These are phyloP conservation scores for Pheosia gnoma DNA, from an alignment of 2,888 invertebrate genomes.

Conservation along the genomic window DNA sequence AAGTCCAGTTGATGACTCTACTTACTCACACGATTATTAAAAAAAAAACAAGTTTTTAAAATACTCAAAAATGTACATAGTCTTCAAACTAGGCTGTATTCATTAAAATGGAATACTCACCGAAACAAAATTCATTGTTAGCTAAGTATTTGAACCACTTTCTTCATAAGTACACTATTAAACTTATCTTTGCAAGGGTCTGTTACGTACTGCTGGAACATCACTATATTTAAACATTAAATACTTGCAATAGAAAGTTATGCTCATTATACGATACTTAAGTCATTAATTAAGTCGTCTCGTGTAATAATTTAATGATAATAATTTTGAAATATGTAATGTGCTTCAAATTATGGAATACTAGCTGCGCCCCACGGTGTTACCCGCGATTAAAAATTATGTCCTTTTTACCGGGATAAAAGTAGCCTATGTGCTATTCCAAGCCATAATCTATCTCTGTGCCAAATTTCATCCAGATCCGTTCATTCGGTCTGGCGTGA, in stretches of 20 bases:
- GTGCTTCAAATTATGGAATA: not conserved
- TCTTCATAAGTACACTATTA: not conserved
- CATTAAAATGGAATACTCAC: conserved; percentile 18
- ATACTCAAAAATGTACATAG: not conserved
- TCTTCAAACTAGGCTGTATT: not conserved
- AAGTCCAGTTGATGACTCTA: too few relatives aligned
- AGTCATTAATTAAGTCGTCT: conserved; percentile 12
- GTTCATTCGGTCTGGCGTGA: too few relatives aligned
- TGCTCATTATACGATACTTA: conserved; percentile 3
- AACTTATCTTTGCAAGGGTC: conserved; percentile 14
- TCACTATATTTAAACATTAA: conserved; percentile 24
- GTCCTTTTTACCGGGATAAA: too few relatives aligned
- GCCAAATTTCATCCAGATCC: too few relatives aligned
- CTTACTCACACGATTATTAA: too few relatives aligned
- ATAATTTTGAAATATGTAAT: conserved; percentile 2
- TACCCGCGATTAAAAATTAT: too few relatives aligned
- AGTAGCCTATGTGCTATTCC: too few relatives aligned
- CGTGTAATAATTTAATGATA: conserved; percentile 15
- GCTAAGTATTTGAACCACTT: conserved; percentile 4
- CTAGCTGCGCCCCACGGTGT: too few relatives aligned
- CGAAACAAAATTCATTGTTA: conserved; percentile 22
- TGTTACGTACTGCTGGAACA: conserved; percentile 17
- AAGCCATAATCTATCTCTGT: too few relatives aligned
- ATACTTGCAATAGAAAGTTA: conserved; percentile 23
- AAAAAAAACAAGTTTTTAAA: too few relatives aligned